These are phyloP conservation scores for Callipepla squamata DNA, from an alignment of 2,113 vertebrate species.

Conservation along the genomic window DNA sequence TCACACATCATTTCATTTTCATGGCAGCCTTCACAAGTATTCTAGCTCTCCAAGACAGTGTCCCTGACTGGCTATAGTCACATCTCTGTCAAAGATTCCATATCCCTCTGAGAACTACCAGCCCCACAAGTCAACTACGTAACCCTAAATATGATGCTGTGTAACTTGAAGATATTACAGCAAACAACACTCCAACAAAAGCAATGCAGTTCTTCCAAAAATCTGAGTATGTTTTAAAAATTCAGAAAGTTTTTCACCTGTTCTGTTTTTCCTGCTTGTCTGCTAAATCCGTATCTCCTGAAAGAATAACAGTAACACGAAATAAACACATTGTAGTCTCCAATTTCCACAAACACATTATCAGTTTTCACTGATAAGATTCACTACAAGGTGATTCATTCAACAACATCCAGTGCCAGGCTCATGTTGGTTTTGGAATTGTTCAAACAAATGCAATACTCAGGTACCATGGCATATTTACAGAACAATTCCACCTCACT, in stretches of 20 bases:
- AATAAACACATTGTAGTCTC: not conserved
- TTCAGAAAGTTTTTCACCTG: conserved; percentile 76
- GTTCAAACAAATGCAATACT: not conserved
- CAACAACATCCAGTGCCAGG: not conserved
- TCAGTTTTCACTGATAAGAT: not conserved
- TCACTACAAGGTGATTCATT: not conserved
- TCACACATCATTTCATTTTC: not conserved
- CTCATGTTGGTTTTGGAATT: not conserved
- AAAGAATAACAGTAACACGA: not conserved
- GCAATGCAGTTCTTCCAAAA: not conserved
- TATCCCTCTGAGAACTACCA: not conserved
- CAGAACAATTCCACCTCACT: not conserved
- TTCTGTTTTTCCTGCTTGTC: conserved; percentile 82
- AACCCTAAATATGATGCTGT: not conserved
- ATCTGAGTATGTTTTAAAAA: not conserved
- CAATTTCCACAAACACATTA: not conserved
- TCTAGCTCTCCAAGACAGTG: not conserved
- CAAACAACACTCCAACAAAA: not conserved
- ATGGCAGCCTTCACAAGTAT: not conserved
- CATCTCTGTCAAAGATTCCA: not conserved
- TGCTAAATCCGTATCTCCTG: conserved; percentile 92
- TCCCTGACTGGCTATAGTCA: not conserved
- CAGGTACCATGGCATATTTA: not conserved
- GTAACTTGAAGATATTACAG: not conserved
- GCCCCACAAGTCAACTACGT: not conserved